Base-by-base conservation (phyloP, 2,113 vertebrate genomes). In the Dascyllus trimaculatus region DNA sequence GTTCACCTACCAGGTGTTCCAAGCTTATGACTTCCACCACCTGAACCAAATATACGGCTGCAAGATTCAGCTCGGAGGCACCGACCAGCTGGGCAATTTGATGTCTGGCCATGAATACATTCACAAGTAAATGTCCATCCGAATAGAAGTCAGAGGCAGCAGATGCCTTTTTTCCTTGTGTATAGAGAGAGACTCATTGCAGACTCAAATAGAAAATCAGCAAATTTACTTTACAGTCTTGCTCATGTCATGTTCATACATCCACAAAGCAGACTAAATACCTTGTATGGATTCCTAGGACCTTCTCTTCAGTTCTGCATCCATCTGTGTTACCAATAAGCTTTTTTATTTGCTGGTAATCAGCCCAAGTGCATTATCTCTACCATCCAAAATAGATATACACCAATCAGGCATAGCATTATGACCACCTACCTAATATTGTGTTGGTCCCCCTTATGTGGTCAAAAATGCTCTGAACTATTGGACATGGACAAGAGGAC, bases 51-150 rank as follows among this genome's bases (percentile, higher is more conserved):
- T 75, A 6, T 94, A 97, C 52, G 96, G 95, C 77, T 99, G 97
- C 93, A 95, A 88, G 73, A 84, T 99, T 56, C 98, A 99, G 93
- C 92, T 99, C 9, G 98, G 98, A 1, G 98, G 98, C 15, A 93
- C 94, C n/a, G 98, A 99, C 92, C 98, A 99, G 89, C 92, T 99
- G 90, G 98, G 98, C 40, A 99, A 99, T 88, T 87, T 99, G 79
- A 95, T 97, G 96, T 96, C 97, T 0, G 98, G 98, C 6, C 96
- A 99, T 62, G 97, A 99, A 18, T 95, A 96, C 57, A 95, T 99
- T 62, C 94, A 95, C 90, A 97, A 94, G 98, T 99, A 94, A 85
- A 72, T 81, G 26, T 21, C 60, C 56, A 15, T 46, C 22, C 18
- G 14, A 4, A 29, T 19, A 29, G 11, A 14, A 3, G 14, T 35